A percentile compares a stretch with the other conserved stretches of the same genome.
Evolutionary conservation across 2,888 invertebrate species (phyloP).

Genomic region (Coenonympha glycerion): DNA sequence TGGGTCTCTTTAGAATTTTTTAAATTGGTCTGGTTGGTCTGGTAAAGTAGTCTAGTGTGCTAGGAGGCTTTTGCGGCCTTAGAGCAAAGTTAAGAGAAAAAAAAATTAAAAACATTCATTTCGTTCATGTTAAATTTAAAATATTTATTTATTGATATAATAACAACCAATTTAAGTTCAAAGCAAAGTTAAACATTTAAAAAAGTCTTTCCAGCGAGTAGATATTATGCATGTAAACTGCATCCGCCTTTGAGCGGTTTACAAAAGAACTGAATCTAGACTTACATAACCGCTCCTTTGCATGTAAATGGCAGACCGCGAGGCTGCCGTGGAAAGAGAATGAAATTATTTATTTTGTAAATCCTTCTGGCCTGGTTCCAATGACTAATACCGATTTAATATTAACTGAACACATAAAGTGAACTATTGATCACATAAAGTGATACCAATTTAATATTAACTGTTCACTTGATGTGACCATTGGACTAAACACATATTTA

Average conservation of each 20-base stretch:
- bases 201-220: not conserved
- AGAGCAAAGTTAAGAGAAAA: too few relatives aligned
- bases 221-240: constrained; percentile 5
- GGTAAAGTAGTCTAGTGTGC: too few relatives aligned
- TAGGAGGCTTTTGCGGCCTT: too few relatives aligned
- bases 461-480: too few relatives aligned
- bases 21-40: too few relatives aligned
- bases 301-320: constrained; percentile 4
- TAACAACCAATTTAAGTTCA: not conserved
- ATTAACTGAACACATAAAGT: too few relatives aligned
- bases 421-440: too few relatives aligned
- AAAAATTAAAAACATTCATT: too few relatives aligned
- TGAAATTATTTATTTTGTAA: constrained; percentile 1
- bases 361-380: not conserved
- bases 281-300: constrained; percentile 3
- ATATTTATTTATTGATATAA: not conserved
- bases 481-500: too few relatives aligned
- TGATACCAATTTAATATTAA: not conserved
- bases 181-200: constrained; percentile 33
- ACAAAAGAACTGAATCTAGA: constrained; percentile 6
- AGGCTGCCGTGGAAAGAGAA: not conserved
- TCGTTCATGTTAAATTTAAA: too few relatives aligned
- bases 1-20: too few relatives aligned
- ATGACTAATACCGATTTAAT: not conserved
- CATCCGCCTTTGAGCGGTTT: constrained; percentile 1